A percentile compares a stretch with the other conserved stretches of the same genome.
Conservation (phyloP, 2,797 vertebrate genomes). For the Melanitta fusca region DNA sequence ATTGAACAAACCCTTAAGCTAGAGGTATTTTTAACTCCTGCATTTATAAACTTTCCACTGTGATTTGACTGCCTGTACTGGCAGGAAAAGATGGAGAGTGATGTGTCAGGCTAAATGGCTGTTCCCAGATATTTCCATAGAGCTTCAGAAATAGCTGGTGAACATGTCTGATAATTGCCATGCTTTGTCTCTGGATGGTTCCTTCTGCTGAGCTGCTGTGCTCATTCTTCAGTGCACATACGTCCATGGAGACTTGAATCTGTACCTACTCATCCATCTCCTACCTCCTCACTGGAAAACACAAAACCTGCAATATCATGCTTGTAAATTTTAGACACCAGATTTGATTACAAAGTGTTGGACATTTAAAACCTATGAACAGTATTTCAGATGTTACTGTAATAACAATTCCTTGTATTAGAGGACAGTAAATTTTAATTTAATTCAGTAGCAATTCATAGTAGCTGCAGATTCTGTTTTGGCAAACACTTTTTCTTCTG, state of each 20-base stretch:
- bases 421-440: background rate
- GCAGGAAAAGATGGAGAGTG: background rate
- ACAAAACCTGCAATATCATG: background rate
- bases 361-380: background rate
- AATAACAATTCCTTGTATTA: background rate
- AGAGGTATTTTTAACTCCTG: background rate
- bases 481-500: background rate
- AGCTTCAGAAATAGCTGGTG: slow-evolving; percentile 1
- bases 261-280: background rate
- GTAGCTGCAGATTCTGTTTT: background rate
- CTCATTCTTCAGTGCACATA: background rate
- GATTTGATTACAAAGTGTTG: background rate
- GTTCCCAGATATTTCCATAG: background rate
- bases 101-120: background rate
- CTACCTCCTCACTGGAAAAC: background rate
- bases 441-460: background rate
- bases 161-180: background rate
- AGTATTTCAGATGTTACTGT: background rate
- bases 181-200: background rate
- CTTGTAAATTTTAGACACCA: background rate
- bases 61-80: background rate
- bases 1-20: background rate
- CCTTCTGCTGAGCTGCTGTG: background rate
- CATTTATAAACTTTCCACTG: background rate
- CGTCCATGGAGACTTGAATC: background rate